Evolutionary conservation across 2,888 invertebrate genomes (phyloP).

Genomic region (Trichogramma evanescens): DNA sequence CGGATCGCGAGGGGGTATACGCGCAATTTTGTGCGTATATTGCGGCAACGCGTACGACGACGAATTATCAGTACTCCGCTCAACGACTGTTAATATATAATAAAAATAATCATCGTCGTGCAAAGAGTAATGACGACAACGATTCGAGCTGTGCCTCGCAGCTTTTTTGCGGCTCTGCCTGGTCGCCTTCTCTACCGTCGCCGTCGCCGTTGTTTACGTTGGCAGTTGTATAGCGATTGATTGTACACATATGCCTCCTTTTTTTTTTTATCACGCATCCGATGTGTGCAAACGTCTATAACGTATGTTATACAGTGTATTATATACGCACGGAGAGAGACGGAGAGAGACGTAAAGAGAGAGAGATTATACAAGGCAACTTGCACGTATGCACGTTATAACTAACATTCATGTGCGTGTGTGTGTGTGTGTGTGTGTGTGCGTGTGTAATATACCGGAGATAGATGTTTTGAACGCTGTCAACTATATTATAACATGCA

Average conservation of each 20-base stretch:
- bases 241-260: background rate
- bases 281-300: no score
- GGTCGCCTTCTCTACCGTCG: no score
- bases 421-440: background rate
- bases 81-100: no score
- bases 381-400: conserved; percentile 5
- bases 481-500: no score
- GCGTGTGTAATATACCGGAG: background rate
- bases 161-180: no score
- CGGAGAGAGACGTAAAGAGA: background rate
- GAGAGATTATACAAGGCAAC: background rate
- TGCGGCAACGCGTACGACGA: no score
- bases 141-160: background rate
- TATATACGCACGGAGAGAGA: background rate
- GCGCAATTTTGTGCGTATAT: no score
- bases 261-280: background rate
- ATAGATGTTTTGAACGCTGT: no score
- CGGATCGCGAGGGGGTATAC: no score
- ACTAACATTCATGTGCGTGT: background rate
- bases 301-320: background rate
- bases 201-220: no score
- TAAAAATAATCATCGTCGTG: background rate
- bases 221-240: no score
- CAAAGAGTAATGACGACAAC: background rate
- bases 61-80: no score